phyloP scores from a whole-genome alignment of 2,888 invertebrate species.

The Metallyticus violacea region DNA sequence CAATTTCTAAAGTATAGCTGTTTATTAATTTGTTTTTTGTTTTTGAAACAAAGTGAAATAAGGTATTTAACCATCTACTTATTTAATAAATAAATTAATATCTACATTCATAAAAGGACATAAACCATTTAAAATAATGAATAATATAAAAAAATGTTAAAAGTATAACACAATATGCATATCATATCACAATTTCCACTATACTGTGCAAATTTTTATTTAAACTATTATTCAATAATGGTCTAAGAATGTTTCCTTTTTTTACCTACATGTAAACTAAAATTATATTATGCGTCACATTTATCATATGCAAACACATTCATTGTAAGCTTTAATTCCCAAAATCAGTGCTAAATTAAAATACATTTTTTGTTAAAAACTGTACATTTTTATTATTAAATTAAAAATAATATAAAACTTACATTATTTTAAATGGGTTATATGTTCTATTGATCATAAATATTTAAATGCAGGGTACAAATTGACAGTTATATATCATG shows the following conservation, averaged over 20 bases:
- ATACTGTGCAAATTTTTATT: not conserved
- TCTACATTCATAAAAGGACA: no score
- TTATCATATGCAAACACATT: not conserved
- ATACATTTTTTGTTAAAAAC: not conserved
- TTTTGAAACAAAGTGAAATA: no score
- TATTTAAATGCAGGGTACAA: not conserved
- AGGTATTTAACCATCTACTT: no score
- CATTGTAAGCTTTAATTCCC: no score
- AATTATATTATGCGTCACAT: not conserved
- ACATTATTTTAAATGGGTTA: not conserved
- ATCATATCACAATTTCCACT: no score
- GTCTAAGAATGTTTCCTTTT: not conserved
- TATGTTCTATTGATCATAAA: conserved; percentile 2
- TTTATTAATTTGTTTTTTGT: no score
- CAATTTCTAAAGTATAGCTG: not conserved
- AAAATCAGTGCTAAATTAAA: not conserved
- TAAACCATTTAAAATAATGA: conserved; percentile 2
- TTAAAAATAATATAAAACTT: conserved; percentile 11
- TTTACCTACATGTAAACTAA: not conserved
- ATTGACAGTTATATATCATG: not conserved
- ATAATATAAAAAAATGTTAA: not conserved
- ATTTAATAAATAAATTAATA: no score
- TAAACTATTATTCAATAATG: not conserved
- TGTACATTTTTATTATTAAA: not conserved
- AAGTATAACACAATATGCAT: no score